phyloP scores from a whole-genome alignment of 2,113 vertebrate species.

The Leucosticte australis region DNA sequence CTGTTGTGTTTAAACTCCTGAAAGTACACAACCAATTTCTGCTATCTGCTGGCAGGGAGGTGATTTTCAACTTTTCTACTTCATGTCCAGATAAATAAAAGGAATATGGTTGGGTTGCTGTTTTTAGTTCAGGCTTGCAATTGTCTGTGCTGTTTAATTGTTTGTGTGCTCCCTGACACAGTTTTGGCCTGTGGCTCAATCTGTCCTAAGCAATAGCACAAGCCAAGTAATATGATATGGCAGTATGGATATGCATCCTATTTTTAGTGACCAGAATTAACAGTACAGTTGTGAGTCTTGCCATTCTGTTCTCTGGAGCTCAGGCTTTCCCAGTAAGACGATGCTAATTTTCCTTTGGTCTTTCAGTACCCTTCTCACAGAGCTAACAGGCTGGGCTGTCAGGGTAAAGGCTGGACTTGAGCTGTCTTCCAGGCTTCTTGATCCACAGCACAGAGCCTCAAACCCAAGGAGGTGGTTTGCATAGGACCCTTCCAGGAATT shows the following conservation, averaged over 20 bases:
- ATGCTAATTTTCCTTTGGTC: neutral
- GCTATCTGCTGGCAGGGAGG: neutral
- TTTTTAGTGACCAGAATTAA: neutral
- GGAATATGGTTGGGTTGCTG: neutral
- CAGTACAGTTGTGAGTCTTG: neutral
- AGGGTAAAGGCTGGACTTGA: neutral
- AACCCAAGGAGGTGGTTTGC: neutral
- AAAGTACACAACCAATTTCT: neutral
- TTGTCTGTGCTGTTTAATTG: neutral
- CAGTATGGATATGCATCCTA: neutral
- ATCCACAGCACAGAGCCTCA: neutral
- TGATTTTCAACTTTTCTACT: neutral
- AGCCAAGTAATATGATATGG: neutral
- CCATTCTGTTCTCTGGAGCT: neutral
- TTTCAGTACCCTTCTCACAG: neutral
- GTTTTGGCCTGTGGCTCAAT: neutral
- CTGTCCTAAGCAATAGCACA: neutral
- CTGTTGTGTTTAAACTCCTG: neutral
- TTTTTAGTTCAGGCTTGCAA: neutral
- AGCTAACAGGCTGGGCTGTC: neutral
- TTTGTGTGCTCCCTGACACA: neutral
- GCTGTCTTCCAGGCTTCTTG: neutral
- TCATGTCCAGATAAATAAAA: neutral
- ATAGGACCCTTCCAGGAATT: neutral
- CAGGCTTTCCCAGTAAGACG: neutral